These are phyloP conservation scores for Pholis gunnellus DNA, from an alignment of 2,113 vertebrate species.

Conservation along the genomic window DNA sequence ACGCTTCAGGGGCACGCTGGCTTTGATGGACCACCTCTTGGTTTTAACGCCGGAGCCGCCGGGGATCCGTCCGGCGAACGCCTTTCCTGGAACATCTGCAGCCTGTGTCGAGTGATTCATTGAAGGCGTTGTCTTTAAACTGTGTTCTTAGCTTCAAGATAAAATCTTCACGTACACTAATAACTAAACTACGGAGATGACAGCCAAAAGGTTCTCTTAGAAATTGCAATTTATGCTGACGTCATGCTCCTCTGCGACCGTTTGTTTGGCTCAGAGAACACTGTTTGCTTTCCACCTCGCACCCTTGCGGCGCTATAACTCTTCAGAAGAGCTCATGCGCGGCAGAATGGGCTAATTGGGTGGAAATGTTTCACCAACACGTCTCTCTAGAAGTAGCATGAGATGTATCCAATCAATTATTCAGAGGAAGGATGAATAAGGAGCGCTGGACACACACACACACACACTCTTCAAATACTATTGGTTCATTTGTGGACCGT, in stretches of 20 bases:
- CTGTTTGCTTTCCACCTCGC: constrained; percentile 13
- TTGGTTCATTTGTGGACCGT: constrained; percentile 18
- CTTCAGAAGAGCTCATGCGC: constrained; percentile 22
- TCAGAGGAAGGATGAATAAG: constrained; percentile 34
- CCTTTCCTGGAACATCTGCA: constrained; percentile 51
- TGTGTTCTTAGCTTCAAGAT: not conserved
- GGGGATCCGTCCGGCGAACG: constrained; percentile 22
- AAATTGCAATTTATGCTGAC: not conserved
- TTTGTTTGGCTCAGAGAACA: constrained; percentile 17
- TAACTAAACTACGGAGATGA: not conserved
- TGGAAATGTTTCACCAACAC: constrained; percentile 59
- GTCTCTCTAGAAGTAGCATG: constrained; percentile 4
- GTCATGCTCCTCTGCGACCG: constrained; percentile 16
- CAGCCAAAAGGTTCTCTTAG: not conserved
- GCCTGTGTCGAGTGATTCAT: constrained; percentile 14
- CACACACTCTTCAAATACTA: constrained; percentile 1
- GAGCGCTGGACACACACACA: not conserved
- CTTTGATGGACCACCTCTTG: constrained; percentile 55
- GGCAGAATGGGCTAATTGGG: constrained; percentile 48
- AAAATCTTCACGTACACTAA: not conserved
- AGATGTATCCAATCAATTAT: constrained; percentile 41
- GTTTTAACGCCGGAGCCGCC: constrained; percentile 26
- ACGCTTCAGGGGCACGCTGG: constrained; percentile 17
- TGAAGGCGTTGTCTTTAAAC: not conserved
- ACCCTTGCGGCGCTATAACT: constrained; percentile 18